Percentiles rank a stretch among this genome's conserved stretches.
phyloP scores from a whole-genome alignment of 2,888 invertebrate species.

The Ashinkailepas kermadecensis region DNA sequence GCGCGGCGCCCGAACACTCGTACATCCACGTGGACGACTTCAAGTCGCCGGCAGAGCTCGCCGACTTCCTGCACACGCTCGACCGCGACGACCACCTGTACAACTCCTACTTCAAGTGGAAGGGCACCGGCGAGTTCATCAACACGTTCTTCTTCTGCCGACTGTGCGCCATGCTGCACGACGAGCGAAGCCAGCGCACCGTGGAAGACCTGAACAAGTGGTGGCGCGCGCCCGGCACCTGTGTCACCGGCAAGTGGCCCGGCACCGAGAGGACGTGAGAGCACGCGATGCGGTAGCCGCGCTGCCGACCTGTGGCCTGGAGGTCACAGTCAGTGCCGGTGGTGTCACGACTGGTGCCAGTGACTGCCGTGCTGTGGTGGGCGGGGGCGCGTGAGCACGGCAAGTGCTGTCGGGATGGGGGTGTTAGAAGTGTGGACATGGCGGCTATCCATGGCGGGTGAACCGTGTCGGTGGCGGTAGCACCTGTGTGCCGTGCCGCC shows the following conservation, averaged over 20 bases:
- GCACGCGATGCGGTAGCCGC: too few species aligned
- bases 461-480: too few species aligned
- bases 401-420: background rate
- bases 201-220: conserved; percentile 82
- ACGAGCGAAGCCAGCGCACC: conserved; percentile 45
- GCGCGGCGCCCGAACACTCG: conserved; percentile 78
- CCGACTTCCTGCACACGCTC: conserved; percentile 72
- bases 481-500: too few species aligned
- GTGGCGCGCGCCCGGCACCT: conserved; percentile 68
- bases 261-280: conserved; percentile 37
- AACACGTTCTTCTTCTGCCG: conserved; percentile 94
- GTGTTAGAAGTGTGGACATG: background rate
- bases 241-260: conserved; percentile 64
- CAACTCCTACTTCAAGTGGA: conserved; percentile 76
- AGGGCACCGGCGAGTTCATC: conserved; percentile 89
- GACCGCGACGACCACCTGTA: conserved; percentile 82
- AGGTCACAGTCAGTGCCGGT: background rate
- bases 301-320: too few species aligned
- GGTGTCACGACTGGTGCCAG: background rate
- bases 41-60: conserved; percentile 73
- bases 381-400: background rate
- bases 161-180: conserved; percentile 76
- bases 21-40: conserved; percentile 96
- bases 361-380: background rate
- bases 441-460: background rate